phyloP scores from a whole-genome alignment of 1,140 invertebrate species.

The Drosophila saltans region DNA sequence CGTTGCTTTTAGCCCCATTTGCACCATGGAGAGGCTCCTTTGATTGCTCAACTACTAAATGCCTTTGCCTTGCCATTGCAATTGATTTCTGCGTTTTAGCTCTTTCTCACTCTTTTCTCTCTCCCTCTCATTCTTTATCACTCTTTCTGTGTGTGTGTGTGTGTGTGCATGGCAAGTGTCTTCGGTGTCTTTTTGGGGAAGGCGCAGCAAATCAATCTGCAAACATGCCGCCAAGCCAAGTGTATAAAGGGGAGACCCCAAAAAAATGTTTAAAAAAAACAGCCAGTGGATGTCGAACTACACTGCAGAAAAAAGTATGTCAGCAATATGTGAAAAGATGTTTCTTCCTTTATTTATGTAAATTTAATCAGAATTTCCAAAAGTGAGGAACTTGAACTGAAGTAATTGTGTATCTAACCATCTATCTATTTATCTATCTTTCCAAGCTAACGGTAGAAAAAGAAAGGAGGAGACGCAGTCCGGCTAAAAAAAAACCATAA shows the following conservation, averaged over 20 bases:
- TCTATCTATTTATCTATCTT: too few species aligned
- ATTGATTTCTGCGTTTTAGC: constrained; percentile 71
- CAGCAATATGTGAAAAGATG: too few species aligned
- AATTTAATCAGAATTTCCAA: too few species aligned
- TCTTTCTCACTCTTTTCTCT: constrained; percentile 10
- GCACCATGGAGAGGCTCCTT: constrained; percentile 38
- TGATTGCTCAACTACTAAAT: constrained; percentile 68
- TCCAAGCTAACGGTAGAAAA: too few species aligned
- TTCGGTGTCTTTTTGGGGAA: constrained; percentile 53
- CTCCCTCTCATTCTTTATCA: background rate
- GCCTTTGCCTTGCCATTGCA: constrained; percentile 48
- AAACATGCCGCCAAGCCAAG: constrained; percentile 76
- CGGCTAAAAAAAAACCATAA: too few species aligned
- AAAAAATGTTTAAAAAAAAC: constrained; percentile 3
- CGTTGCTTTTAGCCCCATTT: constrained; percentile 35
- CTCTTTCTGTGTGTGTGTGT: constrained; percentile 1
- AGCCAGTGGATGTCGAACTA: constrained; percentile 26
- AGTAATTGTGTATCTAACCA: too few species aligned
- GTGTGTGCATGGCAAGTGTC: constrained; percentile 64
- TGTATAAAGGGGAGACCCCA: constrained; percentile 37
- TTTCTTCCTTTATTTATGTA: too few species aligned
- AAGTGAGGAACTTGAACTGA: too few species aligned
- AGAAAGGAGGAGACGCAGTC: too few species aligned
- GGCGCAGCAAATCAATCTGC: constrained; percentile 80
- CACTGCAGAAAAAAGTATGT: background rate